These are phyloP conservation scores for Ciconia nigra DNA, from an alignment of 2,797 vertebrate species.

Conservation along the genomic window DNA sequence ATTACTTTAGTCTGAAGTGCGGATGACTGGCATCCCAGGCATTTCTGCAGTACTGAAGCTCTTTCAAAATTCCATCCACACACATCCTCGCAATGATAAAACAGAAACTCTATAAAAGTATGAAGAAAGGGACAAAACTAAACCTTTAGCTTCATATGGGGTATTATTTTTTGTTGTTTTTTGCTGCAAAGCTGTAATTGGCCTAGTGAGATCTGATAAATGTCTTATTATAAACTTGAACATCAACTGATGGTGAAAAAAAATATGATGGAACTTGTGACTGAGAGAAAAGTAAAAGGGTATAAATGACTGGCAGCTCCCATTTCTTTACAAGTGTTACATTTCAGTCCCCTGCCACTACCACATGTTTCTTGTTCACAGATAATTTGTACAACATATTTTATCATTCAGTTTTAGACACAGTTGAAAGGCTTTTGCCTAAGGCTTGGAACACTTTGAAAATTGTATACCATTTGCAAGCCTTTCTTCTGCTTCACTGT, in stretches of 20 bases:
- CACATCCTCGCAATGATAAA: slow-evolving; percentile 21
- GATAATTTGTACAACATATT: slow-evolving; percentile 89
- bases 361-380: slow-evolving; percentile 87
- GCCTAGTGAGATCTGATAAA: slow-evolving; percentile 68
- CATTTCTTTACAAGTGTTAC: slow-evolving; percentile 85
- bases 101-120: slow-evolving; percentile 24
- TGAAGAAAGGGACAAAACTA: slow-evolving; percentile 1
- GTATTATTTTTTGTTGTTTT: slow-evolving; percentile 59
- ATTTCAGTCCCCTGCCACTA: slow-evolving; percentile 84
- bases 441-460: slow-evolving; percentile 89
- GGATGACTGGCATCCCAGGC: not conserved
- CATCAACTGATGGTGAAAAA: slow-evolving; percentile 55
- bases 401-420: slow-evolving; percentile 87
- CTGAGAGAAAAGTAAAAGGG: slow-evolving; percentile 70
- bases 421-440: slow-evolving; percentile 88
- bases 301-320: slow-evolving; percentile 82
- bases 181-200: slow-evolving; percentile 64
- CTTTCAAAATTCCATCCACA: slow-evolving; percentile 56
- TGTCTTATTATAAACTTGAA: slow-evolving; percentile 72
- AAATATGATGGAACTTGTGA: slow-evolving; percentile 72
- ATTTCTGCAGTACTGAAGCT: not conserved
- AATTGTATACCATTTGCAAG: slow-evolving; percentile 86
- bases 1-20: slow-evolving; percentile 20
- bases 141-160: slow-evolving; percentile 37
- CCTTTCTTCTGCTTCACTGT: slow-evolving; percentile 85